A percentile compares a stretch with the other conserved stretches of the same genome.
These are phyloP conservation scores for Coelopa frigida DNA, from an alignment of 1,140 invertebrate species.

Conservation along the genomic window DNA sequence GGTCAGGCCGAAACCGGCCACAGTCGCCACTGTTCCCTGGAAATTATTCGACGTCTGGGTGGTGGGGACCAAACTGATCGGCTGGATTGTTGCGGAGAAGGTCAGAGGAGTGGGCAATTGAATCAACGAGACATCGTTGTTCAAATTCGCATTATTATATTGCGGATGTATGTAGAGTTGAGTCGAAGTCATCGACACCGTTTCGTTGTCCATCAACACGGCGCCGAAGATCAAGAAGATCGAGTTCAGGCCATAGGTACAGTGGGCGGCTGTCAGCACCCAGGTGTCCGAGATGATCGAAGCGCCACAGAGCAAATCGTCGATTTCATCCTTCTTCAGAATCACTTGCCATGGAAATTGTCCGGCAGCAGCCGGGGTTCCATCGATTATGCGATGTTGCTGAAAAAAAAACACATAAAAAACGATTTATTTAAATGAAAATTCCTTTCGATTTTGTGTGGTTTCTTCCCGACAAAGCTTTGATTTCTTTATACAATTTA, in stretches of 20 bases:
- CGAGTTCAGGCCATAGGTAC: conserved; percentile 35
- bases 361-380: conserved; percentile 15
- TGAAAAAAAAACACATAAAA: conserved; percentile 13
- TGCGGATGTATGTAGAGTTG: conserved; percentile 44
- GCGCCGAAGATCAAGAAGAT: conserved; percentile 45
- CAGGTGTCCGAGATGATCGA: conserved; percentile 49
- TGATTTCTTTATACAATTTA: no score
- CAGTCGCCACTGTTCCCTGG: conserved; percentile 22
- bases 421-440: no score
- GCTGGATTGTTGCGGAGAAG: conserved; percentile 30
- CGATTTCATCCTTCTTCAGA: conserved; percentile 26
- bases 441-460: no score
- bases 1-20: conserved; percentile 30
- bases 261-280: conserved; percentile 55
- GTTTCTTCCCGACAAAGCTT: no score
- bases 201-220: conserved; percentile 35
- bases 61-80: conserved; percentile 25
- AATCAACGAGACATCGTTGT: conserved; percentile 53
- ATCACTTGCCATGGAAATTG: conserved; percentile 42
- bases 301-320: conserved; percentile 49
- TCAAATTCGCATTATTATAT: conserved; percentile 40
- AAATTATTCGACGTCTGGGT: conserved; percentile 18
- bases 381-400: conserved; percentile 31
- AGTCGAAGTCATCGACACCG: conserved; percentile 32
- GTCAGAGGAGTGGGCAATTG: conserved; percentile 44